Percentiles rank a stretch among this genome's conserved stretches.
Evolutionary conservation across 2,797 vertebrate species (phyloP).

Genomic region (Scarus forsteni): DNA sequence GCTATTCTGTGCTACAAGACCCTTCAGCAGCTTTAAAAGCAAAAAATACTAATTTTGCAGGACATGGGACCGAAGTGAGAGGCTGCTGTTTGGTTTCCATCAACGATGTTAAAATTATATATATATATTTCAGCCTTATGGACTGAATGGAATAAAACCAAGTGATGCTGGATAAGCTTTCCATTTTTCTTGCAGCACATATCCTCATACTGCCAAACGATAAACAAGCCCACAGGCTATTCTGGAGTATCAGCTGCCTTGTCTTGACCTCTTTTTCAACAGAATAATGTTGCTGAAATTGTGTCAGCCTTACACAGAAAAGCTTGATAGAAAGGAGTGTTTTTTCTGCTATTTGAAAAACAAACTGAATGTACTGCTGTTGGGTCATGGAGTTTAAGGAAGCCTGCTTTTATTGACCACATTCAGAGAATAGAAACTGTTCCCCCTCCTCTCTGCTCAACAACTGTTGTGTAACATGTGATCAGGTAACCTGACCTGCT

Average conservation of each 20-base stretch:
- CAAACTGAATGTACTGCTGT: background rate
- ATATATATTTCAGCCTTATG: too few species aligned
- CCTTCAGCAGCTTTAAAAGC: too few species aligned
- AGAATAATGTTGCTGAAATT: background rate
- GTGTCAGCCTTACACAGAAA: background rate
- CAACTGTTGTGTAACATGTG: background rate
- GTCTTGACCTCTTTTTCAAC: background rate
- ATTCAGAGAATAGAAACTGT: conserved; percentile 5
- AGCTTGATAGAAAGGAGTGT: background rate
- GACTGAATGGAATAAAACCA: background rate
- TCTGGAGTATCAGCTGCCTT: background rate
- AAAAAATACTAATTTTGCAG: too few species aligned
- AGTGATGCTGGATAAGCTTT: background rate
- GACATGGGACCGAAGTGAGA: too few species aligned
- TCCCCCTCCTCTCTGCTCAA: background rate
- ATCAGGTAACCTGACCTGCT: background rate
- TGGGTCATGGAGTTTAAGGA: background rate
- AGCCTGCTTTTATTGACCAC: conserved; percentile 5
- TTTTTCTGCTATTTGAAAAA: conserved; percentile 5
- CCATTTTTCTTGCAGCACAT: background rate
- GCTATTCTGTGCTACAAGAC: too few species aligned
- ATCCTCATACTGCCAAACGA: background rate
- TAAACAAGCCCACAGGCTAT: background rate
- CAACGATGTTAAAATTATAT: too few species aligned
- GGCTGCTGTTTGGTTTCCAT: too few species aligned